A percentile compares a stretch with the other conserved stretches of the same genome.
phyloP scores from a whole-genome alignment of 2,888 invertebrate genomes.

The Corbicula japonica region DNA sequence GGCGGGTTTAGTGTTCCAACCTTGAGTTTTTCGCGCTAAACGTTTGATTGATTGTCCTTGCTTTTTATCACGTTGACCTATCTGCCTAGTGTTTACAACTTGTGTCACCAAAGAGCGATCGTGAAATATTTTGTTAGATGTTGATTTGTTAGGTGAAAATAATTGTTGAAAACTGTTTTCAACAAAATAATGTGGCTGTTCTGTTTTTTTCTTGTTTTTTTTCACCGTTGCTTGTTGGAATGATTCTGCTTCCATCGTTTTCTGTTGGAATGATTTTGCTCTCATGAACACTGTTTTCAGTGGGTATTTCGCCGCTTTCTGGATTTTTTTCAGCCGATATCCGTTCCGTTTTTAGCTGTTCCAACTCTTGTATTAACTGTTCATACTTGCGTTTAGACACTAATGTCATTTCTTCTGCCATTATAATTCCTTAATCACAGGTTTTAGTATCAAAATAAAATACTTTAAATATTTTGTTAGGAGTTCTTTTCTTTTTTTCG shows the following conservation, averaged over 20 bases:
- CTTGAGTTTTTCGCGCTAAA: neutral
- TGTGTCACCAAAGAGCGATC: no score
- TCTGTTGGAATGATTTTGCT: neutral
- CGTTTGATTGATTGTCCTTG: constrained; percentile 19
- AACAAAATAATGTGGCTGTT: constrained; percentile 11
- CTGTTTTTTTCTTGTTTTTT: constrained; percentile 2
- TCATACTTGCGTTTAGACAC: constrained; percentile 24
- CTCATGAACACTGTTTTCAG: neutral
- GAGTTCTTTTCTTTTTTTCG: constrained; percentile 20
- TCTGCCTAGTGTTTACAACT: constrained; percentile 4
- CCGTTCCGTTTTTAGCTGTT: constrained; percentile 19
- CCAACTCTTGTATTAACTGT: constrained; percentile 16
- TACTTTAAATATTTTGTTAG: constrained; percentile 20
- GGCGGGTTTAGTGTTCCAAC: neutral
- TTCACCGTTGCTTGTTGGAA: no score
- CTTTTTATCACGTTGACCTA: neutral
- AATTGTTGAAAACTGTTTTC: constrained; percentile 30
- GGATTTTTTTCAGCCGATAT: no score
- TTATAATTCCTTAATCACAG: constrained; percentile 28
- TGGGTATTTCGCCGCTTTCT: no score
- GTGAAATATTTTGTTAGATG: neutral
- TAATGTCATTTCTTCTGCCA: constrained; percentile 28
- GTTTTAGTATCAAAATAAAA: no score
- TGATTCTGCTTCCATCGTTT: neutral
- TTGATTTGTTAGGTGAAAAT: neutral